Evolutionary conservation across 2,888 invertebrate species (phyloP), one percentile per base, ranked within the genome.

Genomic region (Drosophila niveifrons): DNA sequence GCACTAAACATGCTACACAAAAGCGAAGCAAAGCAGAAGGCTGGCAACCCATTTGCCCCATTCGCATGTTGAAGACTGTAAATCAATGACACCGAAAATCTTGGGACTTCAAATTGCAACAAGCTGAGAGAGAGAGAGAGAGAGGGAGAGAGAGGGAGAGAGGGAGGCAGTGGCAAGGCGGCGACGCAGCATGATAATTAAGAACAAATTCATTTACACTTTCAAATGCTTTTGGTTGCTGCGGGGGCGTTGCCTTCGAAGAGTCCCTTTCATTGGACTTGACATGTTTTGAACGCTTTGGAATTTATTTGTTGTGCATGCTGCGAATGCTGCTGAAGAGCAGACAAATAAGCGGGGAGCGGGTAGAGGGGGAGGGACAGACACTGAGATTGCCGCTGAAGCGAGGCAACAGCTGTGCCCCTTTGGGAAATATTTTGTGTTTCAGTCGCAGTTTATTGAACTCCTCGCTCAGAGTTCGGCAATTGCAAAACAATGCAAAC

Each of bases 151-250:
- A 46, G 44, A 44, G 44, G 55, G 62, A 51, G 62, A 48, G 62
- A 58, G 29, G 44, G 56, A 39, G 46, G 23, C 50, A 34, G 57
- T 46, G 56, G 34, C 34, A 39, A 43, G 29, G 31, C 36, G 59
- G 34, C 61, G 47, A 55, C 44, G 72, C 77, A 68, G 72, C 78
- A 77, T 78, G 70, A 89, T 87, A 87, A 87, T 89, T 87, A 87
- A 82, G 89, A 89, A 88, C 86, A 87, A 87, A 87, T 89, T 89
- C 86, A 87, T 87, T 89, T 89, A 88, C 86, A 86, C 86, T 88
- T 88, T 84, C 75, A 69, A 76, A 76, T 63, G 84, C 46, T 63
- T 43, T 53, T 23, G 4, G 23, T 6, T 23, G 23, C 23, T 23
- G 61, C 58, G 51, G 57, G 36, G 55, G 10, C 56, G 11, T 51